Percentiles rank a stretch among this genome's conserved stretches.
Evolutionary conservation across 2,797 vertebrate species (phyloP).

Genomic region (Heteromormyrus szaboi): DNA sequence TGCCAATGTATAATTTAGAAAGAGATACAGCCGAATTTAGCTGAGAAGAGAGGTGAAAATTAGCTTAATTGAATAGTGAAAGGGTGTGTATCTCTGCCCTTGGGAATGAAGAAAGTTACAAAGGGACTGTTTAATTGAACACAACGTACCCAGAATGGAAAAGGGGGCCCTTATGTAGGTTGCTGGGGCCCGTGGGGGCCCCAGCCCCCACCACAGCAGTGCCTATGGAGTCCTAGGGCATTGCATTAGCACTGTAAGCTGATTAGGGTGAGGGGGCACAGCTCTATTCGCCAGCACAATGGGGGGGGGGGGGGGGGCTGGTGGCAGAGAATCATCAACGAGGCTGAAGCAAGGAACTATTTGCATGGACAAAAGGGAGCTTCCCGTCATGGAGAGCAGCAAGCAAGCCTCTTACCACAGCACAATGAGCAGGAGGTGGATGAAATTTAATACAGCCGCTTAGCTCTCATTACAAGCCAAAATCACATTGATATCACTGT

Average conservation of each 20-base stretch:
- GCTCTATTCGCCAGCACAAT: conserved; percentile 83
- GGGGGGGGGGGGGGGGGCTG: conserved; percentile 62
- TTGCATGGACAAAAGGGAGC: conserved; percentile 77
- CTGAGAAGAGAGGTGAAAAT: background rate
- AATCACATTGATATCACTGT: conserved; percentile 15
- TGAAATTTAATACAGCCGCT: conserved; percentile 67
- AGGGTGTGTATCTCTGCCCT: background rate
- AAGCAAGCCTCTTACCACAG: conserved; percentile 74
- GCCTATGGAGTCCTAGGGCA: background rate
- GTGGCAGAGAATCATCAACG: background rate
- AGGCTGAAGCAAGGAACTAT: conserved; percentile 67
- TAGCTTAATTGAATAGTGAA: background rate
- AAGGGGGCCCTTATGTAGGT: background rate
- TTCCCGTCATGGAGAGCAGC: conserved; percentile 67
- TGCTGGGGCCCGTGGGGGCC: conserved; percentile 15
- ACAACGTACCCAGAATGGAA: conserved; percentile 22
- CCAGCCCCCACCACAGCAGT: conserved; percentile 10
- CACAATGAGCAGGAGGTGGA: conserved; percentile 72
- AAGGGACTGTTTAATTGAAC: conserved; percentile 29
- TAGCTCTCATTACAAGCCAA: conserved; percentile 28
- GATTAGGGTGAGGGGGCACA: conserved; percentile 73
- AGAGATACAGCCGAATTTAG: background rate
- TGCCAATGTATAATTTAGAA: background rate
- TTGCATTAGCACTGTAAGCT: conserved; percentile 77
- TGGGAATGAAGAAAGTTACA: conserved; percentile 17